A percentile compares a stretch with the other conserved stretches of the same genome.
These are phyloP conservation scores for Choreutis nemorana DNA, from an alignment of 2,888 invertebrate species.

Conservation along the genomic window DNA sequence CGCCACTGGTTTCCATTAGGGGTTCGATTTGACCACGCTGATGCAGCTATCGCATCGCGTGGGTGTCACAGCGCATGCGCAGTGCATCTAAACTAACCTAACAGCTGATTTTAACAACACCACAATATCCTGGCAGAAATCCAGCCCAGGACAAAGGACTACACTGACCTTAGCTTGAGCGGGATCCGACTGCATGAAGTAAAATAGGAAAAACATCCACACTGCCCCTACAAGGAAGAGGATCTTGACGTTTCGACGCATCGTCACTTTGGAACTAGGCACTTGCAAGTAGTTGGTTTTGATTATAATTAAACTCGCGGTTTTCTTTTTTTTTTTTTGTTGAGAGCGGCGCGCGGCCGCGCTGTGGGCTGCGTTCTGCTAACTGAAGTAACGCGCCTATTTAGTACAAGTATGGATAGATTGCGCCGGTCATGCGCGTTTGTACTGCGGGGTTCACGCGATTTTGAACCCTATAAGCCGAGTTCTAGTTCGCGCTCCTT, in stretches of 20 bases:
- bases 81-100: slow-evolving; percentile 23
- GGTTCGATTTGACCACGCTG: too few species aligned
- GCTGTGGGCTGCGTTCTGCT: slow-evolving; percentile 41
- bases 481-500: too few species aligned
- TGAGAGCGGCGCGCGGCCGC: slow-evolving; percentile 56
- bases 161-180: slow-evolving; percentile 42
- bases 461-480: too few species aligned
- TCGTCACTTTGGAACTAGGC: too few species aligned
- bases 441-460: slow-evolving; percentile 2
- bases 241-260: slow-evolving; percentile 57
- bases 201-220: slow-evolving; percentile 55
- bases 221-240: slow-evolving; percentile 45
- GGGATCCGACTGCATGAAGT: slow-evolving; percentile 55
- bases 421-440: slow-evolving; percentile 48
- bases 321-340: slow-evolving; percentile 5
- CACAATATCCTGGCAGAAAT: slow-evolving; percentile 8
- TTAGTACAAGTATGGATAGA: not conserved
- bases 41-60: slow-evolving; percentile 28
- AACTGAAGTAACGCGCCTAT: slow-evolving; percentile 36
- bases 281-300: slow-evolving; percentile 2
- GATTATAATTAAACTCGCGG: slow-evolving; percentile 2
- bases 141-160: slow-evolving; percentile 6
- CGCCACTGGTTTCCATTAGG: too few species aligned
- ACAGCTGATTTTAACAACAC: slow-evolving; percentile 26
- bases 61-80: slow-evolving; percentile 39